phyloP scores from a whole-genome alignment of 1,140 invertebrate genomes.

The Anastatus disparis region DNA sequence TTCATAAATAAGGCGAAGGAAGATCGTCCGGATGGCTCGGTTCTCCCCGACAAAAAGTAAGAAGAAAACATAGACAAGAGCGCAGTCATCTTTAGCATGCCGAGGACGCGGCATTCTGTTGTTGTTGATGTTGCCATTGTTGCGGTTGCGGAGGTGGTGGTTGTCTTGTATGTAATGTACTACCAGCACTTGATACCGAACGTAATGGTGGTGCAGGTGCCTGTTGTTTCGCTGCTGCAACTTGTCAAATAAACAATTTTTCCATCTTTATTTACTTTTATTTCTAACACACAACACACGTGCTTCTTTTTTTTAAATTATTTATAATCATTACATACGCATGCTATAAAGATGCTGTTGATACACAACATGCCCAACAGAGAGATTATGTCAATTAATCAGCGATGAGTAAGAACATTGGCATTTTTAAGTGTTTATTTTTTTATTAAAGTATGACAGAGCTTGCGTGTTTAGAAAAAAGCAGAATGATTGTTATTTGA shows the following conservation, averaged over 20 bases:
- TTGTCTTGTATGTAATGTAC: slow-evolving; percentile 46
- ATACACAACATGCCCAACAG: not conserved
- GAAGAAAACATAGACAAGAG: slow-evolving; percentile 38
- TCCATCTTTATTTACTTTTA: not conserved
- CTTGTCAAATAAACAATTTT: slow-evolving; percentile 48
- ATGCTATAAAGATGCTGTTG: no score
- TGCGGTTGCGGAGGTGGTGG: not conserved
- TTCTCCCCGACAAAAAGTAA: slow-evolving; percentile 14
- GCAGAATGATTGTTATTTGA: no score
- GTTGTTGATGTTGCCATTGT: slow-evolving; percentile 48
- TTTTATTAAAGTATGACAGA: no score
- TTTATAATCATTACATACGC: no score
- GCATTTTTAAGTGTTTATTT: no score
- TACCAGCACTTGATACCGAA: slow-evolving; percentile 52
- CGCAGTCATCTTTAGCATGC: slow-evolving; percentile 49
- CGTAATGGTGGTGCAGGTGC: slow-evolving; percentile 59
- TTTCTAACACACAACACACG: no score
- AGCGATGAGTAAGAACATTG: not conserved
- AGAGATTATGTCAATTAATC: no score
- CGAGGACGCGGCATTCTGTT: slow-evolving; percentile 55
- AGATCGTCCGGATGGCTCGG: slow-evolving; percentile 24
- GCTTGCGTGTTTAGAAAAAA: no score
- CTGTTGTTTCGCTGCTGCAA: slow-evolving; percentile 63
- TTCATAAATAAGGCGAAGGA: slow-evolving; percentile 35
- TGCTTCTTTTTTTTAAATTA: no score